Conservation (phyloP, 1,140 invertebrate species). For the Drosophila repleta region DNA sequence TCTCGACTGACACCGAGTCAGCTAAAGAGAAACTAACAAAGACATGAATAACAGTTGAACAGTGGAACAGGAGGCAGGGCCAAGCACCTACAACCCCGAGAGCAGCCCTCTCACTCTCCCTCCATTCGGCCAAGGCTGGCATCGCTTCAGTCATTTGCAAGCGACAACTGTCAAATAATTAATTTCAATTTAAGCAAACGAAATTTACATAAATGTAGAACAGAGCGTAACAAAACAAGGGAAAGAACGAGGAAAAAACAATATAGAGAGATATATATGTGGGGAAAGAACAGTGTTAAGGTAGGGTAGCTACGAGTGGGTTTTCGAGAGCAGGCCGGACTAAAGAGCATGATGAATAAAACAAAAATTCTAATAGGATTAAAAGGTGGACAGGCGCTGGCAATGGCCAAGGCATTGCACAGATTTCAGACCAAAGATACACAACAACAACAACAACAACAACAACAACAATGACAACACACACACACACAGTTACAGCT, state of each 20-base stretch:
- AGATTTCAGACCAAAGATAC: conserved; percentile 57
- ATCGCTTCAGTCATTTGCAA: conserved; percentile 52
- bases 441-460: conserved; percentile 6
- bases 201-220: conserved; percentile 75
- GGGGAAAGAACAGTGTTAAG: background rate
- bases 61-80: background rate
- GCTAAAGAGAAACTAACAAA: conserved; percentile 19
- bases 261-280: background rate
- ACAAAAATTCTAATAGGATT: conserved; percentile 81
- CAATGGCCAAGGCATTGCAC: conserved; percentile 60
- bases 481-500: conserved; percentile 16
- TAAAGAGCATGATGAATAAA: conserved; percentile 71
- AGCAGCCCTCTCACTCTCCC: too few relatives aligned
- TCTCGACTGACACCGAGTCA: conserved; percentile 42
- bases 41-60: conserved; percentile 9
- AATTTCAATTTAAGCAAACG: conserved; percentile 80
- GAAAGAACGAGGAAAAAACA: background rate
- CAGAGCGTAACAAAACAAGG: background rate
- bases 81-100: background rate
- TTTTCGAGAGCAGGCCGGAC: conserved; percentile 16
- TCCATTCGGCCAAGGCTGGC: background rate
- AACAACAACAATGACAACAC: background rate
- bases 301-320: conserved; percentile 13
- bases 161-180: conserved; percentile 81
- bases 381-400: conserved; percentile 68